Evolutionary conservation across 2,797 vertebrate species (phyloP).

Genomic region (Sebastes kiyomatsui): DNA sequence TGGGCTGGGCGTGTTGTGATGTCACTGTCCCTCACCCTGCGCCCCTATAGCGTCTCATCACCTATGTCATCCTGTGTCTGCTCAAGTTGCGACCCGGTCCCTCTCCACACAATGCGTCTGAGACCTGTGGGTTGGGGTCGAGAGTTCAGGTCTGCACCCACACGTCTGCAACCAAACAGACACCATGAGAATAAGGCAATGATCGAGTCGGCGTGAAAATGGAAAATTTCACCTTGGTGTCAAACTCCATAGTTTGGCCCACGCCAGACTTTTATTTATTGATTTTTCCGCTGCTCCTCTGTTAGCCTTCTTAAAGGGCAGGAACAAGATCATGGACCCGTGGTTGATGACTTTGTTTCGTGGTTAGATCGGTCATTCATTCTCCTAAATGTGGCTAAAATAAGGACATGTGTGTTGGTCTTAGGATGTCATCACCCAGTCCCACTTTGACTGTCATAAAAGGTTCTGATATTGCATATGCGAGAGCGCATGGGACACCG

Average conservation of each 20-base stretch:
- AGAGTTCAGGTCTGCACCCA: conserved; percentile 12
- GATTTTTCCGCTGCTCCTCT: neutral
- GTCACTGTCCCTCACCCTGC: conserved; percentile 30
- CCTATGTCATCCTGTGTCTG: conserved; percentile 42
- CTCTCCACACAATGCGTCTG: conserved; percentile 42
- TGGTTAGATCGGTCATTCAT: too few species aligned
- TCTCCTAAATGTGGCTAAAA: too few species aligned
- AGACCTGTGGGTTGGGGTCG: conserved; percentile 22
- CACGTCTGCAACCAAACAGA: conserved; percentile 34
- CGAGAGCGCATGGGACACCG: too few species aligned
- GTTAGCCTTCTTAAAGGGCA: too few species aligned
- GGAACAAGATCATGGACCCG: too few species aligned
- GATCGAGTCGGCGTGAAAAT: neutral
- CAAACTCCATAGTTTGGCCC: neutral
- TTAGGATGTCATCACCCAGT: too few species aligned
- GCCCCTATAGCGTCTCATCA: conserved; percentile 8
- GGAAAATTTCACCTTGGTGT: conserved; percentile 18
- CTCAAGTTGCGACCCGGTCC: neutral
- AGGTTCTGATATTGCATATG: too few species aligned
- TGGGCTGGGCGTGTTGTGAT: conserved; percentile 14
- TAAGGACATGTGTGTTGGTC: too few species aligned
- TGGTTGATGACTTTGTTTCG: too few species aligned
- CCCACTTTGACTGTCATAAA: too few species aligned
- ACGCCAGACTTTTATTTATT: neutral
- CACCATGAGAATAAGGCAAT: neutral